Conservation (phyloP, 2,797 vertebrate genomes). For the Phataginus tetradactyla region DNA sequence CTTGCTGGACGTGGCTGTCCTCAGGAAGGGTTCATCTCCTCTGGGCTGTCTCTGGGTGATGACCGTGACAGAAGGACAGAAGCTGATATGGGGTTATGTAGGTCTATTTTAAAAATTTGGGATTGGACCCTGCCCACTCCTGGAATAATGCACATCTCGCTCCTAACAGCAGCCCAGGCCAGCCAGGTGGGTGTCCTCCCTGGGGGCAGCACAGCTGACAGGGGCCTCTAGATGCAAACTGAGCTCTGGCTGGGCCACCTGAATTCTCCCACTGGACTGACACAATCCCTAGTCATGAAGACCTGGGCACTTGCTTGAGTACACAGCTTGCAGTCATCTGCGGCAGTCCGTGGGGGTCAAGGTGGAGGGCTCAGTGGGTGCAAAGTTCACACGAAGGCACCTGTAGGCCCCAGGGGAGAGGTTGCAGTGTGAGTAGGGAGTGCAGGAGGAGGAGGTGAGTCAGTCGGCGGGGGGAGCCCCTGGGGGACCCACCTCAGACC, state of each 20-base stretch:
- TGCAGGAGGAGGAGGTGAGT: not conserved
- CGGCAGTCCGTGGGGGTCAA: fast-evolving
- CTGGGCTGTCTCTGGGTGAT: not conserved
- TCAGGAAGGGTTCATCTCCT: not conserved
- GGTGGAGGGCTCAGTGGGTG: not conserved
- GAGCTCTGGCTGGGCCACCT: not conserved
- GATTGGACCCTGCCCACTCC: fast-evolving
- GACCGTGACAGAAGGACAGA: too few relatives aligned
- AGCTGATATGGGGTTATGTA: fast-evolving
- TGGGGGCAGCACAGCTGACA: fast-evolving
- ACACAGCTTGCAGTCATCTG: not conserved
- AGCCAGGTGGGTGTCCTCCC: not conserved
- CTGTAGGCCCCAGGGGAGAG: not conserved
- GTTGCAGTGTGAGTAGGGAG: not conserved
- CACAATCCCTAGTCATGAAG: not conserved
- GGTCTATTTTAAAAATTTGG: not conserved
- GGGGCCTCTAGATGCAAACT: not conserved
- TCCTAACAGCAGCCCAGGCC: not conserved
- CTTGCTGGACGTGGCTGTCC: not conserved
- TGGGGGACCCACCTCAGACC: not conserved
- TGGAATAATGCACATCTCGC: fast-evolving
- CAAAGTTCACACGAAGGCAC: too few relatives aligned
- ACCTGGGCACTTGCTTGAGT: not conserved
- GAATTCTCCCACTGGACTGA: not conserved
- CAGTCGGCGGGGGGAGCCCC: too few relatives aligned